A percentile compares a stretch with the other conserved stretches of the same genome.
phyloP scores from a whole-genome alignment of 1,140 invertebrate species.

The Drosophila punjabiensis region DNA sequence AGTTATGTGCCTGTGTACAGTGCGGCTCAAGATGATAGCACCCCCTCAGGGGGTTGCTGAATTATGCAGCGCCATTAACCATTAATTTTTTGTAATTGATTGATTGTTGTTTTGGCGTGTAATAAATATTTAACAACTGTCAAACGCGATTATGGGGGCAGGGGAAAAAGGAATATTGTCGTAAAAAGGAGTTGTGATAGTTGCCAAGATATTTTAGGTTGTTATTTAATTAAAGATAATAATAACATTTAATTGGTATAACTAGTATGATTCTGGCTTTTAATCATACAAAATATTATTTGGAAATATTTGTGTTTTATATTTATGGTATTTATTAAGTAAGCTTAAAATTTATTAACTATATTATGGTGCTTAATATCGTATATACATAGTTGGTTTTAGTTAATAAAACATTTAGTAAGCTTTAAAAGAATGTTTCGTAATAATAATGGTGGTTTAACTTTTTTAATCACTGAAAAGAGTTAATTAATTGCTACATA shows the following conservation, averaged over 20 bases:
- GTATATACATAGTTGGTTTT: too few relatives aligned
- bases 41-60: neutral
- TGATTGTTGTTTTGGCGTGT: slow-evolving; percentile 7
- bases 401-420: too few relatives aligned
- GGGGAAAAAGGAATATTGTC: neutral
- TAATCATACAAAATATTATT: neutral
- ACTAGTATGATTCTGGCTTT: neutral
- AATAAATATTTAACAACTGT: slow-evolving; percentile 31
- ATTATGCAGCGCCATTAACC: slow-evolving; percentile 25
- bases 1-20: slow-evolving; percentile 34
- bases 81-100: slow-evolving; percentile 22
- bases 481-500: too few relatives aligned
- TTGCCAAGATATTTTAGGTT: neutral
- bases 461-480: neutral
- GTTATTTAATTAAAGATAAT: neutral
- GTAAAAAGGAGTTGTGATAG: neutral
- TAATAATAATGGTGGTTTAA: too few relatives aligned
- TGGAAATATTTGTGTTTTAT: too few relatives aligned
- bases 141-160: neutral
- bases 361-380: too few relatives aligned
- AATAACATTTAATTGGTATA: neutral
- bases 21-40: slow-evolving; percentile 25
- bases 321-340: neutral
- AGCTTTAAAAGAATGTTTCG: too few relatives aligned
- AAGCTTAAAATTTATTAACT: too few relatives aligned